Conservation (phyloP, 2,113 vertebrate genomes). For the Alexandromys fortis region DNA sequence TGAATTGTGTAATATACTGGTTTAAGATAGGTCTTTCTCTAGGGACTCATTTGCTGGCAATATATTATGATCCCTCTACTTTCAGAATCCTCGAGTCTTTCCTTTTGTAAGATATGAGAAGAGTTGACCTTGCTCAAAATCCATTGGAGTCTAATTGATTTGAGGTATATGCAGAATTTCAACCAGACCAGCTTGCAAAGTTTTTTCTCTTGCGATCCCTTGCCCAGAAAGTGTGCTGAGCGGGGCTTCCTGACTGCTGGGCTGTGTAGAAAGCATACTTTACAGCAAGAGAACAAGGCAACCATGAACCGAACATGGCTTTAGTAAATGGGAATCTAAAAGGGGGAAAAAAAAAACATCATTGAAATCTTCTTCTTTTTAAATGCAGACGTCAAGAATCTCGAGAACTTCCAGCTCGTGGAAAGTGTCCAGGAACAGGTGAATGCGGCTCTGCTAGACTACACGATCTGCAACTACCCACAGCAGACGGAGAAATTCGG, state of each 20-base stretch:
- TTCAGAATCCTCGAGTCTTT: constrained; percentile 86
- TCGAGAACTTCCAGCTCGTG: constrained; percentile 98
- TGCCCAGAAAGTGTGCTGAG: constrained; percentile 79
- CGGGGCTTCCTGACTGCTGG: constrained; percentile 79
- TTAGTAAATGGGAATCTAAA: constrained; percentile 73
- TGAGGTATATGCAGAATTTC: constrained; percentile 86
- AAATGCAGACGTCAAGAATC: constrained; percentile 95
- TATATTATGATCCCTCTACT: constrained; percentile 87
- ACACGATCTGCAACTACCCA: constrained; percentile 97
- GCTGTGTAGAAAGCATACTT: constrained; percentile 69
- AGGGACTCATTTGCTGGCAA: constrained; percentile 92
- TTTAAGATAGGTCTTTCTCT: constrained; percentile 89
- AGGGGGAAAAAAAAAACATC: not conserved
- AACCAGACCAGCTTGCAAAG: constrained; percentile 79
- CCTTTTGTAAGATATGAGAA: constrained; percentile 84
- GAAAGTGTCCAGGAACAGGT: constrained; percentile 99
- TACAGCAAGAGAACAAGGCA: constrained; percentile 71
- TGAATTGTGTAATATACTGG: constrained; percentile 87
- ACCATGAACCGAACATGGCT: constrained; percentile 60
- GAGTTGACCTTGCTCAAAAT: constrained; percentile 88
- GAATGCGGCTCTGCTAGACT: constrained; percentile 96
- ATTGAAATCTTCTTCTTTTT: constrained; percentile 70
- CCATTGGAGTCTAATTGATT: constrained; percentile 87
- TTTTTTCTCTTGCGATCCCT: constrained; percentile 79
- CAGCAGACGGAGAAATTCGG: constrained; percentile 99